Evolutionary conservation across 2,797 vertebrate genomes (phyloP), one percentile per base, ranked within the genome.

Genomic region (Poecilia velifera): DNA sequence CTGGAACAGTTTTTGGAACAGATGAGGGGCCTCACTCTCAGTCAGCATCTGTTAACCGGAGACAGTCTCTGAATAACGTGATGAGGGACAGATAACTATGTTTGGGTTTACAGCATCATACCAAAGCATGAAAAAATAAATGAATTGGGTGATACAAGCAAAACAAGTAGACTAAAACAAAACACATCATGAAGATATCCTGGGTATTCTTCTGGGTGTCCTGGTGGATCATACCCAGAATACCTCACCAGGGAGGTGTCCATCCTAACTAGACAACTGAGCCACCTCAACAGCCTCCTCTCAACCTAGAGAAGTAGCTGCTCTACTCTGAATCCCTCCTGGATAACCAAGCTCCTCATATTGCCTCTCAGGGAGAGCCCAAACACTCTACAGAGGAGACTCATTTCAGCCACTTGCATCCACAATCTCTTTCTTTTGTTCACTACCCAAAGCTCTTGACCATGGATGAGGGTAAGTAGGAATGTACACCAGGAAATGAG

Each of bases 81-180:
- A 83, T 82, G 62, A 84, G 9, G 80, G 31, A 76, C 76, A 75
- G 71, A 82, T 84, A 76, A n/a, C 74, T 77, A 2, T 39, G 12
- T 79, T 62, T 78, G n/a, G 53, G 39, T 75, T 78, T 75, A 68
- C 71, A 68, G 1, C 68, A 55, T 78, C 47, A 75, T 0, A 34
- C 57, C 59, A 34, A 34, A 46, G 10, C n/a, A 47, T 51, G 18
- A 51, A 51, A 6, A 36, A 34, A 64, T 34, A 64, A 62, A 20
- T 18, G 13, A 64, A 18, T 59, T 14, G 39, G 6, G 77, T 76
- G 66, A 41, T 45, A 47, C 3, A 8, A 28, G 43, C 14, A 46
- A 68, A 68, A 41, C 36, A 25, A 36, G 3, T 25, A 25, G 36
- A 22, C 34, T 66, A 20, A 39, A 66, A 36, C 28, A 34, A 41